Evolutionary conservation across 1,140 invertebrate species (phyloP).

Genomic region (Drosophila tropicalis): DNA sequence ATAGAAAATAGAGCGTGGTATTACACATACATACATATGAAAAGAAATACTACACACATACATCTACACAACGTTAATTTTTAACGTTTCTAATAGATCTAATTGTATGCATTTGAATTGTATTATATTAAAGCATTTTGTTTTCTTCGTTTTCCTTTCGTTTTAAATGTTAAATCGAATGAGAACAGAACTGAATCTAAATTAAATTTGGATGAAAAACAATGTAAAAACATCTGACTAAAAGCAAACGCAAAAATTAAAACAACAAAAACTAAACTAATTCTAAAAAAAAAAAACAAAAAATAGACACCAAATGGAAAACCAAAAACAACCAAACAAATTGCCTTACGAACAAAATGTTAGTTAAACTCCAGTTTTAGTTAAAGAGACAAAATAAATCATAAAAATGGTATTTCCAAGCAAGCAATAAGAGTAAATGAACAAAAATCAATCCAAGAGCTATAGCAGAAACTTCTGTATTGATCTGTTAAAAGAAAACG

Average conservation of each 20-base stretch:
- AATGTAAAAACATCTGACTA: conserved; percentile 65
- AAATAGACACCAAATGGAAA: conserved; percentile 32
- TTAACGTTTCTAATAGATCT: conserved; percentile 25
- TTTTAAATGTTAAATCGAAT: conserved; percentile 45
- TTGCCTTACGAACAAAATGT: conserved; percentile 81
- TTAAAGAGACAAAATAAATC: conserved; percentile 28
- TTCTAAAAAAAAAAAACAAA: conserved; percentile 22
- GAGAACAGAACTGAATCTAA: conserved; percentile 74
- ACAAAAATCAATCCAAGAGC: conserved; percentile 41
- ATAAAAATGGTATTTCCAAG: conserved; percentile 56
- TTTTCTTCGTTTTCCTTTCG: conserved; percentile 47
- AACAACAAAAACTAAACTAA: conserved; percentile 21
- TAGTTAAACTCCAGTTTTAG: conserved; percentile 79
- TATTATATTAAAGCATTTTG: conserved; percentile 39
- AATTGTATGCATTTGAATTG: conserved; percentile 56
- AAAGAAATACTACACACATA: conserved; percentile 13
- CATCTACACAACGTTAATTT: conserved; percentile 15
- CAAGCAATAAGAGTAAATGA: conserved; percentile 52
- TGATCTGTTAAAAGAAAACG: conserved; percentile 8
- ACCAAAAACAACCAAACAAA: conserved; percentile 47
- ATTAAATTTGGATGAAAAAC: conserved; percentile 80
- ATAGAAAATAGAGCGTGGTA: conserved; percentile 23
- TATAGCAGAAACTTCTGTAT: conserved; percentile 44
- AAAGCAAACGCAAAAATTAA: conserved; percentile 32
- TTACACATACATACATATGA: neutral